Evolutionary conservation across 2,113 vertebrate species (phyloP).

Genomic region (Stomatorhinus ivindoensis): DNA sequence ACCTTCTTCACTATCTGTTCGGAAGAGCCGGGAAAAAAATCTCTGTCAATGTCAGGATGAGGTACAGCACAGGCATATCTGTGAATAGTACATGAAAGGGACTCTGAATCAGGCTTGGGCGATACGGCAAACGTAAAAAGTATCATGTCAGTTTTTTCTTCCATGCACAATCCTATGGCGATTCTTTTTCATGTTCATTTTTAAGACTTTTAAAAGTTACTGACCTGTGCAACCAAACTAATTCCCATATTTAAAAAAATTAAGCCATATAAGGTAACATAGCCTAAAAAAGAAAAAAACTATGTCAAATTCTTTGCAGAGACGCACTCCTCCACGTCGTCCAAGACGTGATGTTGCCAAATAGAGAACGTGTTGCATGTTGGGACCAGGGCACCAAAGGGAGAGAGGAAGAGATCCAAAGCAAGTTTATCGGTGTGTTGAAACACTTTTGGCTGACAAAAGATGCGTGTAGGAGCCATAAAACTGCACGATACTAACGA

Average conservation of each 20-base stretch:
- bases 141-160: background rate
- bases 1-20: constrained; percentile 92
- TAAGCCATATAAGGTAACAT: background rate
- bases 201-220: background rate
- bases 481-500: background rate
- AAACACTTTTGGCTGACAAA: background rate
- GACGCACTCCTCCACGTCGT: background rate
- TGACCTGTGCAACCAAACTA: background rate
- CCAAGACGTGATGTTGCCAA: background rate
- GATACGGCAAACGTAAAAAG: background rate
- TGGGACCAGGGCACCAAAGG: background rate
- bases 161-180: background rate
- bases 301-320: background rate
- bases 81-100: background rate
- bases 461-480: background rate
- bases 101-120: background rate
- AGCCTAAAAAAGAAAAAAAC: background rate
- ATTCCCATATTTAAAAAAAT: background rate
- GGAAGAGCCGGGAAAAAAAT: constrained; percentile 21
- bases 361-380: background rate
- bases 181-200: background rate
- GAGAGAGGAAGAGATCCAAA: background rate
- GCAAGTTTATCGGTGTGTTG: background rate
- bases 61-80: background rate
- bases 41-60: background rate